Evolutionary conservation across 1,140 invertebrate species (phyloP).

Genomic region (Parasteatoda tepidariorum): DNA sequence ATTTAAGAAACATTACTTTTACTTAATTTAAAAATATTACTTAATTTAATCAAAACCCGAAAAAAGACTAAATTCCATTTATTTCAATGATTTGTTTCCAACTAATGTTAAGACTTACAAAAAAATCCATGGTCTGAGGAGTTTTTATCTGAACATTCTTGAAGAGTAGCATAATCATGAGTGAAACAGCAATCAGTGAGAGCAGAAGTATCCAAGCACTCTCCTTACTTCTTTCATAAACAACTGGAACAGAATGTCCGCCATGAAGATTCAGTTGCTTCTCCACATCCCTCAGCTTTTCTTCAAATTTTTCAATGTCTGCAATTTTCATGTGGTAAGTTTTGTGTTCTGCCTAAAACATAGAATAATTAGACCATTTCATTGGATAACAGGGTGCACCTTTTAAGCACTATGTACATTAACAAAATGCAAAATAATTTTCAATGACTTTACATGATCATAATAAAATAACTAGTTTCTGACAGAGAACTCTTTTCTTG

Average conservation of each 20-base stretch:
- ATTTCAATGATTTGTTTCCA: too few species aligned
- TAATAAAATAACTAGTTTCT: too few species aligned
- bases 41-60: not conserved
- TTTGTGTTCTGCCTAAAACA: slow-evolving; percentile 74
- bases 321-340: slow-evolving; percentile 86
- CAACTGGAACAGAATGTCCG: slow-evolving; percentile 79
- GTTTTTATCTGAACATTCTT: slow-evolving; percentile 76
- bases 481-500: too few species aligned
- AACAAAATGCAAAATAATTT: too few species aligned
- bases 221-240: slow-evolving; percentile 81
- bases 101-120: slow-evolving; percentile 74
- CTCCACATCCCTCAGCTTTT: slow-evolving; percentile 87
- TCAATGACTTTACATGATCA: too few species aligned
- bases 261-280: slow-evolving; percentile 73
- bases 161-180: slow-evolving; percentile 78
- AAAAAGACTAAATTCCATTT: not conserved
- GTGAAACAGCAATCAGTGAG: slow-evolving; percentile 75
- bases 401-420: too few species aligned
- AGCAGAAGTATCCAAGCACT: slow-evolving; percentile 79
- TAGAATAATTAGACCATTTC: too few species aligned
- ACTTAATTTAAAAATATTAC: too few species aligned
- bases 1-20: too few species aligned
- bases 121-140: slow-evolving; percentile 79
- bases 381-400: too few species aligned
- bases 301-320: slow-evolving; percentile 85